Evolutionary conservation across 2,888 invertebrate genomes (phyloP).

Genomic region (Exephanes ischioxanthus): DNA sequence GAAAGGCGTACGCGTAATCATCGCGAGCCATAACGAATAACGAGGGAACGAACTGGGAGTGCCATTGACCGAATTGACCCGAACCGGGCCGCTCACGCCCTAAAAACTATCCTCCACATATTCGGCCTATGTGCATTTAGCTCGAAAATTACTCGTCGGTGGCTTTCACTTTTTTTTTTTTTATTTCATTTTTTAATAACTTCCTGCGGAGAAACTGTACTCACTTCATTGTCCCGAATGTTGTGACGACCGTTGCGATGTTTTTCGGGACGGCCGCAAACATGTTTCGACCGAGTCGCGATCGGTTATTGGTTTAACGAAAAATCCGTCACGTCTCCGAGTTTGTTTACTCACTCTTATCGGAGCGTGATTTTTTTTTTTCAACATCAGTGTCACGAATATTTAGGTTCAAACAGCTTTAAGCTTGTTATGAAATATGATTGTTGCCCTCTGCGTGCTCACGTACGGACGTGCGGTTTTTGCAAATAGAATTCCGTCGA

Average conservation of each 20-base stretch:
- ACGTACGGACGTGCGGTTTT: too few relatives aligned
- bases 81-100: slow-evolving; percentile 60
- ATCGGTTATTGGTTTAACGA: neutral
- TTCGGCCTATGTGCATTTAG: slow-evolving; percentile 7
- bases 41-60: slow-evolving; percentile 74
- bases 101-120: slow-evolving; percentile 44
- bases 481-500: too few relatives aligned
- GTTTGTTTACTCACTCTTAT: neutral
- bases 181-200: neutral
- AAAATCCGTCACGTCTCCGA: neutral
- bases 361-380: neutral
- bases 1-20: slow-evolving; percentile 66
- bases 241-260: neutral
- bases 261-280: neutral
- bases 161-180: neutral
- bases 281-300: neutral
- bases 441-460: too few relatives aligned
- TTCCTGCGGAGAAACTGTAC: neutral
- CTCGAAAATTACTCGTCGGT: slow-evolving; percentile 8
- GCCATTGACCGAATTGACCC: slow-evolving; percentile 77
- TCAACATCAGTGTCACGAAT: too few relatives aligned
- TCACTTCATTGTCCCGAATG: neutral
- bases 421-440: too few relatives aligned
- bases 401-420: too few relatives aligned
- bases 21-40: slow-evolving; percentile 59